A percentile compares a stretch with the other conserved stretches of the same genome.
Evolutionary conservation across 2,888 invertebrate species (phyloP).

Genomic region (Drosophila setosimentum): DNA sequence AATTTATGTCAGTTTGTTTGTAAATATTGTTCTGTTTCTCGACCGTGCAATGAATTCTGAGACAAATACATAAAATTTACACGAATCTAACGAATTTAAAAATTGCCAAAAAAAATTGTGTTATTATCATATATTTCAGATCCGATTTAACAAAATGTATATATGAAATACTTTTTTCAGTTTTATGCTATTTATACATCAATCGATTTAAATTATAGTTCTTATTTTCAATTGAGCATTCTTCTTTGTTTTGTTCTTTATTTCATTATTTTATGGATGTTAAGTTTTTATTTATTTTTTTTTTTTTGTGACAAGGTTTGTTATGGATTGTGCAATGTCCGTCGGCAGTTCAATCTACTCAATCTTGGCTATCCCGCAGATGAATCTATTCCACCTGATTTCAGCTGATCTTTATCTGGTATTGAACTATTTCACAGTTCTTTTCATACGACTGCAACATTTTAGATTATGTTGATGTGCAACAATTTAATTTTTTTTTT

Average conservation of each 20-base stretch:
- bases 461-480: background rate
- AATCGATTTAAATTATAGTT: background rate
- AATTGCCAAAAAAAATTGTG: fast-evolving
- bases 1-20: too few species aligned
- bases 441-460: background rate
- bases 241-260: background rate
- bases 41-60: background rate
- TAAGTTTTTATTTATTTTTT: background rate
- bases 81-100: background rate
- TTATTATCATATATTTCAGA: background rate
- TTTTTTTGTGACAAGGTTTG: background rate
- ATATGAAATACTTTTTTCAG: background rate
- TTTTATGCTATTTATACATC: background rate
- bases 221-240: background rate
- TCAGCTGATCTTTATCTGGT: background rate
- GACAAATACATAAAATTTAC: background rate
- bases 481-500: background rate
- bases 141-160: background rate
- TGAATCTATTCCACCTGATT: background rate
- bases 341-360: background rate
- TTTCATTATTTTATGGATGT: background rate
- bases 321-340: background rate
- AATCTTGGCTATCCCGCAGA: background rate
- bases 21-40: background rate
- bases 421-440: background rate